These are phyloP conservation scores for Sebastolobus alascanus DNA, from an alignment of 2,797 vertebrate genomes.

Conservation along the genomic window DNA sequence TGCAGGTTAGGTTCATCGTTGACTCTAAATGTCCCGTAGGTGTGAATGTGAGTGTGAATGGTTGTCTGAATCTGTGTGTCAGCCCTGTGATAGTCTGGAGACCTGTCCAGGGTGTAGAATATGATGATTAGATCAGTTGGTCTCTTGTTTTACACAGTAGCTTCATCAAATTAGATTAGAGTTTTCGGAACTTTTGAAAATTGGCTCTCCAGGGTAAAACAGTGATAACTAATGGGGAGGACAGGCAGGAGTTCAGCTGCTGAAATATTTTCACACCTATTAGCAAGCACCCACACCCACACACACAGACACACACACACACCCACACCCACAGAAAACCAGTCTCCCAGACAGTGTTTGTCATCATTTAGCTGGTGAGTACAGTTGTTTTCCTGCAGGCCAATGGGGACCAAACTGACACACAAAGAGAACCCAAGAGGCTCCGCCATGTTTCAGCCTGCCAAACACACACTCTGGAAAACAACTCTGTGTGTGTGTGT, in stretches of 20 bases:
- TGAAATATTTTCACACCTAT: conserved; percentile 7
- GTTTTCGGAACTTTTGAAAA: conserved; percentile 3
- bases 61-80: too few species aligned
- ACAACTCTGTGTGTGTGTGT: conserved; percentile 44
- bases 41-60: too few species aligned
- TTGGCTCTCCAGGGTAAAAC: neutral
- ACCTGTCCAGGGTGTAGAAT: too few species aligned
- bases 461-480: conserved; percentile 53
- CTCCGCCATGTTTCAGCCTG: conserved; percentile 64
- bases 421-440: conserved; percentile 57
- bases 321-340: conserved; percentile 4
- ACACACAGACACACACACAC: conserved; percentile 3
- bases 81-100: too few species aligned
- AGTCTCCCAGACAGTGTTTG: conserved; percentile 53
- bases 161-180: neutral
- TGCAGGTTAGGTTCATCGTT: too few species aligned
- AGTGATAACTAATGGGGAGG: conserved; percentile 4
- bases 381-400: conserved; percentile 74
- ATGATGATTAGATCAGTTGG: neutral
- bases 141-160: neutral
- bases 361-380: conserved; percentile 69
- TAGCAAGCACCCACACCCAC: neutral
- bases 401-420: conserved; percentile 57
- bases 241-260: neutral
- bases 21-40: too few species aligned